Evolutionary conservation across 2,797 vertebrate genomes (phyloP), one percentile per base, ranked within the genome.

Genomic region (Labroides dimidiatus): DNA sequence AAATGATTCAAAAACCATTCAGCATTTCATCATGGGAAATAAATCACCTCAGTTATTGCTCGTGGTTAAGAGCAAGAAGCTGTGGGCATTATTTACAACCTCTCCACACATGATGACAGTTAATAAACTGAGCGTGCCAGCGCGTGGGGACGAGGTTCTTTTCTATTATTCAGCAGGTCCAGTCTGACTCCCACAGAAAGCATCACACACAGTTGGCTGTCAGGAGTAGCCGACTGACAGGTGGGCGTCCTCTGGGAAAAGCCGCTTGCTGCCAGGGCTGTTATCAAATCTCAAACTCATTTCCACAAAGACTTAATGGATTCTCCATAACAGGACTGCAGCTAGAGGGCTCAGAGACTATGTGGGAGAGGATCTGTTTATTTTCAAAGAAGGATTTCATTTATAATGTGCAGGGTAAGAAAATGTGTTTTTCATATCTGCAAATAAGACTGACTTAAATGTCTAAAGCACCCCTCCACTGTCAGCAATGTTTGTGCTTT

Each of bases 21-120:
- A 70, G 41, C 67, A 69, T 69, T 73, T 74, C 56, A 82, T 78
- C 56, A 39, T 52, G 70, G 73, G 72, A 80, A 83, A 86, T 80
- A 72, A 89, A 86, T 81, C 53, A 76, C 16, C n/a, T 4, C 43
- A 15, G 54, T 80, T 84, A 86, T 80, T 83, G 73, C 78, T 76
- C 73, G 59, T 36, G 73, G 58, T 76, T 43, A 72, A 33, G 50
- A 74, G 70, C 72, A 64, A 51, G 64, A 82, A 79, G 69, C 68
- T 41, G 65, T 54, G 72, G 72, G 77, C 61, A 69, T 84, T 81
- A 83, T 81, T 83, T 72, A 84, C 70, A 83, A 76, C 67, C 70
- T 69, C 59, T 64, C 57, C 51, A 8, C 75, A 49, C 69, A 81
- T 56, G 64, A 78, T 73, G 70, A 81, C 81, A 70, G 82, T 75